Base-by-base conservation (phyloP, 2,113 vertebrate species). In the Chauna torquata region DNA sequence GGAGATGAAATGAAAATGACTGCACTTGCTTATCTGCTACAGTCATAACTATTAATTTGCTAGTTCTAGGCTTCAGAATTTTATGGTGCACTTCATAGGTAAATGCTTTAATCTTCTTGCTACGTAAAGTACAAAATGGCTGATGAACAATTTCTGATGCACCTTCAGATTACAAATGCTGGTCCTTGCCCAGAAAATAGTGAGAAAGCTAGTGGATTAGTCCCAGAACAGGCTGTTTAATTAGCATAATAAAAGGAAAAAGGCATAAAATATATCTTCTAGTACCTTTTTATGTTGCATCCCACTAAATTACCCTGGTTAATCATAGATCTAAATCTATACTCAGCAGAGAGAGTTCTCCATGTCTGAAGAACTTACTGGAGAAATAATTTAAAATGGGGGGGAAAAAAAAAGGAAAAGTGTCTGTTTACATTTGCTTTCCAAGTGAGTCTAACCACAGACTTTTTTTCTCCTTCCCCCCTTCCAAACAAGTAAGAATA, bases 401-500 rank as follows among this genome's bases (percentile, higher is more conserved):
- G 25, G 5, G 24, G 54, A 54, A 32, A 24, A 17, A 45, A 49
- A 12, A 52, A 38, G 55, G 23, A 20, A 45, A 50, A 30, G 20
- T 17, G 32, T 34, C 38, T 90, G 23, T 47, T 86, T 80, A 71
- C 12, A 34, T 58, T 92, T 95, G 18, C 36, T 93, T 92, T 96
- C 65, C 52, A 82, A 88, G 74, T 81, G 94, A 96, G 76, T 95
- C 93, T 98, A 97, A 97, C 86, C 72, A 91, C 87, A 72, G 30
- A 54, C 27, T 96, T 97, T 79, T 96, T 96, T 91, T 69, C 47
- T 86, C 84, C 89, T 82, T 75, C 89, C 32, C 72, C 69, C 86
- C 72, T 95, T 95, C 50, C 89, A 75, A 91, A 97, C 92, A 97
- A 94, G 12, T 94, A 96, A 96, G 91, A 90, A 76, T 92, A 54